Conservation (phyloP, 1,140 invertebrate species). For the Neotoxoptera formosana region DNA sequence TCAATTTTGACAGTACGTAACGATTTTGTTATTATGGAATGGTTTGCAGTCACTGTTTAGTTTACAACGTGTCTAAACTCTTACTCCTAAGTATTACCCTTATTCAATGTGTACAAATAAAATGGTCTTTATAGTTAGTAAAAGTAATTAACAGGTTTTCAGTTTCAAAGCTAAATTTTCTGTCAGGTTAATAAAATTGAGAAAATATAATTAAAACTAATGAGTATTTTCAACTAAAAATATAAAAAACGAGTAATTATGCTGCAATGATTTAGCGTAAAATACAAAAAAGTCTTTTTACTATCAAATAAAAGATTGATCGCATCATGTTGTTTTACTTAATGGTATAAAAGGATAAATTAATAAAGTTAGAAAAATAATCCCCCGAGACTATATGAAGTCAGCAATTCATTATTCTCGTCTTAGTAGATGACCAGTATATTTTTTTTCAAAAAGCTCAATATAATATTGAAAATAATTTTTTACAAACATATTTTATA, state of each 20-base stretch:
- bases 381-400: neutral
- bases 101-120: neutral
- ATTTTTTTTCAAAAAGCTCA: neutral
- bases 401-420: neutral
- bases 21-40: neutral
- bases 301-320: neutral
- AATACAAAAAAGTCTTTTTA: neutral
- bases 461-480: neutral
- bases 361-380: neutral
- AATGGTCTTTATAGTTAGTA: neutral
- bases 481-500: neutral
- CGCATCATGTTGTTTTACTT: neutral
- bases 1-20: neutral
- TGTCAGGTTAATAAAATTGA: slow-evolving; percentile 7
- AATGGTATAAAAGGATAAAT: neutral
- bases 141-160: neutral
- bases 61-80: neutral
- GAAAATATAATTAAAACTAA: neutral
- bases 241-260: neutral
- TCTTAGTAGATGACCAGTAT: neutral
- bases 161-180: neutral
- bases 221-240: neutral
- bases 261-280: neutral
- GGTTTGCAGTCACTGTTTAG: neutral
- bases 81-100: neutral